Evolutionary conservation across 53 echinoderm and acorn worm species (phyloP), one percentile per base, ranked within the genome.

Genomic region (Stichopus horrens): DNA sequence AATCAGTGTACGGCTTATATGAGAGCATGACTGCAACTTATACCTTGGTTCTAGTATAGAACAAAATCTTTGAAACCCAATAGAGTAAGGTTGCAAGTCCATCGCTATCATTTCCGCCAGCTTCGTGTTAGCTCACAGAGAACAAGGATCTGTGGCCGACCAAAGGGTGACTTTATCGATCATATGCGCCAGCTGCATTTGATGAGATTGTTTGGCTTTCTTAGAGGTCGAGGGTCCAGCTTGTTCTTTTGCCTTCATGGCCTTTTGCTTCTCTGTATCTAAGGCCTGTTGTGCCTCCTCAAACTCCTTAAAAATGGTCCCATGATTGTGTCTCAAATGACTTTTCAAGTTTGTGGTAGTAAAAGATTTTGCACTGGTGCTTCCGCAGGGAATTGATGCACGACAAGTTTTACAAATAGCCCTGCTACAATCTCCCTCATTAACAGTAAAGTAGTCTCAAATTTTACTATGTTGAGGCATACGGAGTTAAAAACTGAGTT

Each of bases 11-110:
- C 23, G 57, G 58, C 90, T 90, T 0, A 86, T 67, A 13, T 90
- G 90, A 52, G 13, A 6, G 7, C 55, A 52, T 60, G 79, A 79
- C 10, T 79, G 89, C 52, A 88, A 65, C 52, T 60, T 59, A 52
- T 88, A 88, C 57, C 78, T 53, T 52, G 89, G 89, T 66, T 79
- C 79, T 9, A 88, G 53, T 11, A 71, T 54, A 21, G 18, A 52
- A n/a, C 77, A 77, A 88, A 88, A 79, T 65, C 89, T 6, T 58
- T 88, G 78, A 66, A 88, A 88, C 18, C 89, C 89, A 88, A 88
- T 79, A 22, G 66, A 65, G n/a, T 82, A 89, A 54, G 83, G 89
- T 18, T 73, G 89, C 4, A 90, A 19, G 55, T 90, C 90, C 18
- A 83, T 53, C 4, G 75, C 83, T 5, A 74, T 56, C 90, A 83